Conservation (phyloP, 2,888 invertebrate species). For the Pandemis corylana region DNA sequence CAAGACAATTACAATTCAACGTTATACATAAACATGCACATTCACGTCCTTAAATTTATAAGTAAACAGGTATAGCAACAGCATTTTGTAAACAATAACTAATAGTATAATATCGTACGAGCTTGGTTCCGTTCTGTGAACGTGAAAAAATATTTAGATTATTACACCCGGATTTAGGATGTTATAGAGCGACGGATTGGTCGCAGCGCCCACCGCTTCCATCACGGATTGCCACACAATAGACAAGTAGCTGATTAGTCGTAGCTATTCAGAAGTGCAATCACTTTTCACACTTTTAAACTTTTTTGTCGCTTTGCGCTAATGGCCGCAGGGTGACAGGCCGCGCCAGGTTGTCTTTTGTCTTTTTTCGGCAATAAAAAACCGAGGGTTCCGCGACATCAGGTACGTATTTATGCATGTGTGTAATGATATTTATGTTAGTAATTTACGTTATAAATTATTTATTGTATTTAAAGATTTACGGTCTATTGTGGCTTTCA, state of each 20-base stretch:
- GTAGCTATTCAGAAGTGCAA: background rate
- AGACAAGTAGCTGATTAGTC: background rate
- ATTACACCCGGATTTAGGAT: slow-evolving; percentile 44
- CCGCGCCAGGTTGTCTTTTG: slow-evolving; percentile 4
- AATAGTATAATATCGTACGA: background rate
- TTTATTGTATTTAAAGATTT: no score
- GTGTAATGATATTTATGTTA: no score
- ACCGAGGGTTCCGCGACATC: no score
- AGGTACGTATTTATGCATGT: no score
- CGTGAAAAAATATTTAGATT: slow-evolving; percentile 32
- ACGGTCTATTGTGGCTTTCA: no score
- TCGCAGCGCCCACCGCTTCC: slow-evolving; percentile 24
- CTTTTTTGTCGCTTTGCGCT: slow-evolving; percentile 17
- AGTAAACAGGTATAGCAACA: no score
- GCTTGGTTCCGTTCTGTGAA: slow-evolving; percentile 35
- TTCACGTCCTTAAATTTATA: no score
- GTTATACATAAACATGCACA: no score
- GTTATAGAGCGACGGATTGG: slow-evolving; percentile 25
- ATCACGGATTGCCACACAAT: slow-evolving; percentile 34
- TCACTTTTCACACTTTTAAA: slow-evolving; percentile 24
- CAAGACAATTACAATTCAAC: no score
- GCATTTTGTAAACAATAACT: background rate
- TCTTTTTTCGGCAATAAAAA: background rate
- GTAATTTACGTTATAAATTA: no score
- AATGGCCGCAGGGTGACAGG: background rate